phyloP scores from a whole-genome alignment of 2,797 vertebrate genomes.

The Atherinosoma microstoma region DNA sequence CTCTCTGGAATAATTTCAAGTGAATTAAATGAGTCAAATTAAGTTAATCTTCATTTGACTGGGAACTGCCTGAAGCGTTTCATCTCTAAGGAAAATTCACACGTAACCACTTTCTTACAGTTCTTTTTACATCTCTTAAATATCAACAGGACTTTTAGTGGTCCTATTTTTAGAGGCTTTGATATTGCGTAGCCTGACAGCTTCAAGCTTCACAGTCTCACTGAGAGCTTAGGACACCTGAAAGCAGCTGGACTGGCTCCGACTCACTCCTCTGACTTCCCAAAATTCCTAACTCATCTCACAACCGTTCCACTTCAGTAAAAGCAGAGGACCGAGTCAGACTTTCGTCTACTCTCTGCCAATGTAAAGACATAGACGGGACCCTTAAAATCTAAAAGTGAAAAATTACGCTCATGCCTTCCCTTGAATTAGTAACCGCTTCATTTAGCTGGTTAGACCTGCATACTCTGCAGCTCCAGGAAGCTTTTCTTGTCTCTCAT shows the following conservation, averaged over 20 bases:
- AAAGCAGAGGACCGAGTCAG: not conserved
- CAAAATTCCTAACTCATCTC: not conserved
- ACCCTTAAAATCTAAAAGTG: conserved; percentile 2
- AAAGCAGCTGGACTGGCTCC: conserved; percentile 33
- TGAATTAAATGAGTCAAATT: conserved; percentile 64
- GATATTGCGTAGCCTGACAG: conserved; percentile 32
- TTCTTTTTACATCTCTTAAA: conserved; percentile 25
- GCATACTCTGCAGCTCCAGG: too few relatives aligned
- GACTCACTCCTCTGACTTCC: conserved; percentile 20
- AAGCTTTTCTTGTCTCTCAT: not conserved
- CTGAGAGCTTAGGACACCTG: conserved; percentile 10
- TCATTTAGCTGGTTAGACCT: not conserved
- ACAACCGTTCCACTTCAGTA: conserved; percentile 1
- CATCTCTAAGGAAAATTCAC: conserved; percentile 38
- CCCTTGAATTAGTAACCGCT: conserved; percentile 1
- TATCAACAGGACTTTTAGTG: conserved; percentile 32
- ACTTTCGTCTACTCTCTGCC: conserved; percentile 9
- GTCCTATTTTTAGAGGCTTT: conserved; percentile 52
- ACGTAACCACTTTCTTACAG: conserved; percentile 22
- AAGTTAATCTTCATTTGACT: conserved; percentile 56
- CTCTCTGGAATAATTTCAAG: conserved; percentile 45
- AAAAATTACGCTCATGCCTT: conserved; percentile 7
- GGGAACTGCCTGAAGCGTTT: conserved; percentile 32
- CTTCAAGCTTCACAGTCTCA: conserved; percentile 20
- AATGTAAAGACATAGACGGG: conserved; percentile 1